These are phyloP conservation scores for Brachycybe producta DNA, from an alignment of 2,888 invertebrate species.

Conservation along the genomic window DNA sequence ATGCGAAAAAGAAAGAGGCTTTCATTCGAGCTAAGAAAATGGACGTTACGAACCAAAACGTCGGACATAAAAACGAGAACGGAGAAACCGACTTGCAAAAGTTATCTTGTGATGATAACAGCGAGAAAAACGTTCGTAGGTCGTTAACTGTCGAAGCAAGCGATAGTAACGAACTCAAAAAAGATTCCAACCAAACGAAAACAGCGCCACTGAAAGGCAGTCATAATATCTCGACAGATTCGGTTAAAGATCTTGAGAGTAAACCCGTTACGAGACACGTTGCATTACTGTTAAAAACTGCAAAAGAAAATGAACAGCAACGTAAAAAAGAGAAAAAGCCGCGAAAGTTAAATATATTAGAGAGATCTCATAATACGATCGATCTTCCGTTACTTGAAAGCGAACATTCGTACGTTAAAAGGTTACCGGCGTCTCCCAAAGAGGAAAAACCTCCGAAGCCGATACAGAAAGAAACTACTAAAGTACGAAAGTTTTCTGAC, in stretches of 20 bases:
- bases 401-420: conserved; percentile 15
- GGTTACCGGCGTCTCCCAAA: background rate
- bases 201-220: background rate
- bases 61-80: background rate
- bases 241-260: too few relatives aligned
- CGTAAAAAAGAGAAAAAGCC: background rate
- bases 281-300: conserved; percentile 9
- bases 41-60: too few relatives aligned
- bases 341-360: background rate
- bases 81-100: too few relatives aligned
- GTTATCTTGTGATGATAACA: background rate
- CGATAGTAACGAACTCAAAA: too few relatives aligned
- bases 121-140: conserved; percentile 1
- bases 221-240: background rate
- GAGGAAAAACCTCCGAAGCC: background rate
- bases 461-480: background rate
- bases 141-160: conserved; percentile 1
- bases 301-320: background rate
- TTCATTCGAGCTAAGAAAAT: conserved; percentile 17
- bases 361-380: background rate
- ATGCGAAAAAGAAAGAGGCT: conserved; percentile 39
- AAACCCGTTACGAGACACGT: conserved; percentile 14
- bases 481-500: conserved; percentile 5
- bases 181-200: too few relatives aligned
- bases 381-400: conserved; percentile 8